Percentiles rank a stretch among this genome's conserved stretches.
Conservation (phyloP, 2,113 vertebrate genomes). For the Hemibagrus wyckioides region DNA sequence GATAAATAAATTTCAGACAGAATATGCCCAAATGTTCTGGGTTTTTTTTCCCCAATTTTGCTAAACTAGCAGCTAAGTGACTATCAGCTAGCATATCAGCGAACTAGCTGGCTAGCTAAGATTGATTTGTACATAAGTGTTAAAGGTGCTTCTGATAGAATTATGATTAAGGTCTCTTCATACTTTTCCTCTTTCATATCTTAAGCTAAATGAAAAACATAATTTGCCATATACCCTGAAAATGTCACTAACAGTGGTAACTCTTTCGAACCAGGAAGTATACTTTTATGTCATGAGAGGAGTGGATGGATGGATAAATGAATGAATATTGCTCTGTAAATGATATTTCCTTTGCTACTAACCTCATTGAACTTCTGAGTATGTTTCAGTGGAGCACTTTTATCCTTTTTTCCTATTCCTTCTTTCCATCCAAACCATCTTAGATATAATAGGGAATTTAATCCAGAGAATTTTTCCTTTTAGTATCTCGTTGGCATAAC, state of each 20-base stretch:
- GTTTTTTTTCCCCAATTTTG: background rate
- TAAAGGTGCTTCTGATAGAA: background rate
- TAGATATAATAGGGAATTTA: background rate
- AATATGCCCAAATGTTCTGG: background rate
- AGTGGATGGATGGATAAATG: background rate
- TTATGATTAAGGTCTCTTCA: no score
- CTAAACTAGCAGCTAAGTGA: background rate
- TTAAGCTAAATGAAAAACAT: no score
- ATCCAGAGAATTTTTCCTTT: background rate
- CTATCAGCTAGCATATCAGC: background rate
- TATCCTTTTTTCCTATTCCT: background rate
- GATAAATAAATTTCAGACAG: background rate
- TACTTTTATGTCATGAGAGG: background rate
- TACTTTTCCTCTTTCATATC: background rate
- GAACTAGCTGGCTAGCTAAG: background rate
- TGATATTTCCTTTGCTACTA: background rate
- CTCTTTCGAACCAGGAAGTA: background rate
- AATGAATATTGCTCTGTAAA: background rate
- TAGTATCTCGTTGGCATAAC: background rate
- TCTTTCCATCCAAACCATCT: background rate
- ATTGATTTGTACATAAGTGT: background rate
- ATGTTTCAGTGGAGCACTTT: background rate
- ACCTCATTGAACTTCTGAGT: background rate
- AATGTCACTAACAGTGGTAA: no score
- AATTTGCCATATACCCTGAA: no score